A percentile compares a stretch with the other conserved stretches of the same genome.
phyloP scores from a whole-genome alignment of 1,140 invertebrate genomes.

The Paraescarpia echinospica region DNA sequence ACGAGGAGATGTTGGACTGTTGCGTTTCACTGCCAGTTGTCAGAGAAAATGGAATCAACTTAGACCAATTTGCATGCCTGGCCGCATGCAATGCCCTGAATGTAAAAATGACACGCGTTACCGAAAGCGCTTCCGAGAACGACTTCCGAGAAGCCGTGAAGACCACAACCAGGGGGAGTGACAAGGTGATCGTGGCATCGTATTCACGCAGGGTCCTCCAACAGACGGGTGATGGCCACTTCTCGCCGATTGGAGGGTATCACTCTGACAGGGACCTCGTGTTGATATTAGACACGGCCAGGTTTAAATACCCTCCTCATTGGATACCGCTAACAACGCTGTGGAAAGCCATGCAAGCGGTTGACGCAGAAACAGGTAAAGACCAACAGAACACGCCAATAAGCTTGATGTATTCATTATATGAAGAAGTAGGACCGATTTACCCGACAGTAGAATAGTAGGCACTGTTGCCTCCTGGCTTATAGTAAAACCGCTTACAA shows the following conservation, averaged over 20 bases:
- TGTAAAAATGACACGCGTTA: constrained; percentile 20
- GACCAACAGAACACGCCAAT: neutral
- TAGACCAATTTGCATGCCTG: constrained; percentile 51
- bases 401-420: neutral
- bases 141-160: constrained; percentile 38
- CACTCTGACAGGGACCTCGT: constrained; percentile 50
- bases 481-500: no score
- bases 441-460: no score
- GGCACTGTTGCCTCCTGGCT: no score
- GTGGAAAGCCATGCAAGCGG: constrained; percentile 47
- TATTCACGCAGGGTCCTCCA: constrained; percentile 48
- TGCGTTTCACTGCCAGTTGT: constrained; percentile 46
- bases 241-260: constrained; percentile 51
- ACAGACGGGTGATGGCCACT: constrained; percentile 57
- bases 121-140: constrained; percentile 27
- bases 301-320: constrained; percentile 59
- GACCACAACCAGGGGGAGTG: constrained; percentile 34
- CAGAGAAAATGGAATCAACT: constrained; percentile 45
- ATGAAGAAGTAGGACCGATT: no score
- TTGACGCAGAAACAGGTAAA: constrained; percentile 48
- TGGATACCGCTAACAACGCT: constrained; percentile 50
- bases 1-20: constrained; percentile 57
- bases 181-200: constrained; percentile 45
- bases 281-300: constrained; percentile 54
- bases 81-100: constrained; percentile 47